These are phyloP conservation scores for Plebejus melissa DNA, from an alignment of 2,888 invertebrate species.

Conservation along the genomic window DNA sequence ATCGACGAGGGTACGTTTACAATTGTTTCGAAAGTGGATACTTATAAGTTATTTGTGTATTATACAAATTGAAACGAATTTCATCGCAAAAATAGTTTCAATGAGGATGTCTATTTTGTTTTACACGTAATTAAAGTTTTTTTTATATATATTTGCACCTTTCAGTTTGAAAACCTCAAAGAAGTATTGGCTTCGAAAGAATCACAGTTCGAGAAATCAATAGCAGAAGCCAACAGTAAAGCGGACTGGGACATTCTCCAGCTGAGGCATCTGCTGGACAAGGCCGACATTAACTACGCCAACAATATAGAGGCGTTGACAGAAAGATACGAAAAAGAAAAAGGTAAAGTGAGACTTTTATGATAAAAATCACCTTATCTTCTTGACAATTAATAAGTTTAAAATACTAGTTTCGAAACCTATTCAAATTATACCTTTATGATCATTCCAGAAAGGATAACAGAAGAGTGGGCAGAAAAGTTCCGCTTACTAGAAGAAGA, in stretches of 20 bases:
- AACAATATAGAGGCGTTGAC: slow-evolving; percentile 84
- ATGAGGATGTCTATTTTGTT: too few relatives aligned
- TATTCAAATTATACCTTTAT: background rate
- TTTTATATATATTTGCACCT: slow-evolving; percentile 29
- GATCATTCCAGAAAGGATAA: slow-evolving; percentile 51
- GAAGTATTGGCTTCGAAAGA: slow-evolving; percentile 83
- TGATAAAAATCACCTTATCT: background rate
- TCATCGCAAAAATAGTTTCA: too few relatives aligned
- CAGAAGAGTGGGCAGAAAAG: slow-evolving; percentile 63
- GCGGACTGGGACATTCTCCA: slow-evolving; percentile 85
- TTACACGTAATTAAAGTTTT: background rate
- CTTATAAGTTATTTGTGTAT: too few relatives aligned
- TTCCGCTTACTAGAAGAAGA: slow-evolving; percentile 56
- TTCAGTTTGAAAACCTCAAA: slow-evolving; percentile 83
- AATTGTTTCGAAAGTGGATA: background rate
- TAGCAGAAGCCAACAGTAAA: slow-evolving; percentile 80
- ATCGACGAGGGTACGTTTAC: slow-evolving; percentile 51
- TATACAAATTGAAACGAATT: too few relatives aligned
- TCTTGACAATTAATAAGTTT: background rate
- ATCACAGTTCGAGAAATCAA: slow-evolving; percentile 69
- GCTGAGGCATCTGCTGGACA: slow-evolving; percentile 83
- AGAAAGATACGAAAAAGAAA: slow-evolving; percentile 81
- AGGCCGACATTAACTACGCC: slow-evolving; percentile 86
- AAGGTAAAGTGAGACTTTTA: slow-evolving; percentile 70
- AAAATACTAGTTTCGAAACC: background rate